These are phyloP conservation scores for Daubentonia madagascariensis DNA, from an alignment of 2,113 vertebrate species.

Conservation along the genomic window DNA sequence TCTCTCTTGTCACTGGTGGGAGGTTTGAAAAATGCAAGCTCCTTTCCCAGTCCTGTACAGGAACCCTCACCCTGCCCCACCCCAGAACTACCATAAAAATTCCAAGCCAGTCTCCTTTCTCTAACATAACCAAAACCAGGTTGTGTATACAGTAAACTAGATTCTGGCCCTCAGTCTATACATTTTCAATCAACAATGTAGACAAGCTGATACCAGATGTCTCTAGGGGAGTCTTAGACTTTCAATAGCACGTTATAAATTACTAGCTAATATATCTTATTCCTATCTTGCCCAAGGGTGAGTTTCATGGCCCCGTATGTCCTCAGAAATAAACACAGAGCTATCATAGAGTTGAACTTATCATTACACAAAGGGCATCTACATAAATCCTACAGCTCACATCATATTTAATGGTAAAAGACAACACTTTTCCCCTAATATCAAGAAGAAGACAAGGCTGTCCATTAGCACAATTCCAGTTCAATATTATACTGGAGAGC, in stretches of 20 bases:
- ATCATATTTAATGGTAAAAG: background rate
- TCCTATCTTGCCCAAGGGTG: background rate
- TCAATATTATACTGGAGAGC: background rate
- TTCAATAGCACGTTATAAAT: background rate
- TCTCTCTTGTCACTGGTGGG: background rate
- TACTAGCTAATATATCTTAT: background rate
- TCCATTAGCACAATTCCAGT: background rate
- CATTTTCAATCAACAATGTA: background rate
- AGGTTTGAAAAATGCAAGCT: background rate
- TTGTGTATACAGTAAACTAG: background rate
- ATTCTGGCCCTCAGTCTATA: background rate
- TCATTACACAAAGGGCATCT: background rate
- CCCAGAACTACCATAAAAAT: background rate
- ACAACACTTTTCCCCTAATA: background rate
- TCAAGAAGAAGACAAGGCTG: background rate
- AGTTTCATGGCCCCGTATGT: background rate
- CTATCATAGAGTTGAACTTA: background rate
- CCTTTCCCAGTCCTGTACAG: background rate
- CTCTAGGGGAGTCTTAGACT: background rate
- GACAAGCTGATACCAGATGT: background rate
- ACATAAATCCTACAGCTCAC: background rate
- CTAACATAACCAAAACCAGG: background rate
- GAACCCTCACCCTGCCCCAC: background rate
- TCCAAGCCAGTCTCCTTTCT: background rate
- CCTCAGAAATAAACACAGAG: background rate